Percentiles rank a stretch among this genome's conserved stretches.
Conservation (phyloP, 2,113 vertebrate species). For the Platanista minor region DNA sequence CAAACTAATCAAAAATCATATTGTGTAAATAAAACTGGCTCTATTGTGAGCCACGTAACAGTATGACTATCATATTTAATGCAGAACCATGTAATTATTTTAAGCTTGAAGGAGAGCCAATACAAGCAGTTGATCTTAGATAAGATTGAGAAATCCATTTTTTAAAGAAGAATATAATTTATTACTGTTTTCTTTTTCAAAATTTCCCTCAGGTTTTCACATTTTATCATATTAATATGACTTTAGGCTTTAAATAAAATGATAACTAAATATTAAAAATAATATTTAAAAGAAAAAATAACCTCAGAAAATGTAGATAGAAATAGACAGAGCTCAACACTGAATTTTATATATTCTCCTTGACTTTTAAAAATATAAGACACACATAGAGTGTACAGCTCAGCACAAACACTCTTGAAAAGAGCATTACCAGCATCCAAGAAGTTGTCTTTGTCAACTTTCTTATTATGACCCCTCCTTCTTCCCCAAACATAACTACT, state of each 20-base stretch:
- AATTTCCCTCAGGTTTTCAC: not conserved
- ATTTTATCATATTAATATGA: not conserved
- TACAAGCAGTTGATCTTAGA: not conserved
- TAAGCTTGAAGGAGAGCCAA: not conserved
- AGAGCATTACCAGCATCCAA: not conserved
- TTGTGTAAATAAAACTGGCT: not conserved
- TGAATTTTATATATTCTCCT: not conserved
- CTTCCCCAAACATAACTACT: not conserved
- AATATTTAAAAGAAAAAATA: not conserved
- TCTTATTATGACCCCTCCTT: not conserved
- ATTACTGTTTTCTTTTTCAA: not conserved
- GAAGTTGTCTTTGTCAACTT: not conserved
- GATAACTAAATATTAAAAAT: not conserved
- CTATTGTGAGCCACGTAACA: not conserved
- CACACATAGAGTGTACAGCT: not conserved
- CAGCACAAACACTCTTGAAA: not conserved
- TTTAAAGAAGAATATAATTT: not conserved
- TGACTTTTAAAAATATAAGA: not conserved
- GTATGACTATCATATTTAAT: not conserved
- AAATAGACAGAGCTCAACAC: not conserved
- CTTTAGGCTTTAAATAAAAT: not conserved
- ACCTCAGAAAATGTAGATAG: not conserved
- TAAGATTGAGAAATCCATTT: not conserved
- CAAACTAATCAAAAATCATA: not conserved
- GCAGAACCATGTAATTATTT: not conserved